Base-by-base conservation (phyloP, 2,113 vertebrate genomes). In the Nymphicus hollandicus region DNA sequence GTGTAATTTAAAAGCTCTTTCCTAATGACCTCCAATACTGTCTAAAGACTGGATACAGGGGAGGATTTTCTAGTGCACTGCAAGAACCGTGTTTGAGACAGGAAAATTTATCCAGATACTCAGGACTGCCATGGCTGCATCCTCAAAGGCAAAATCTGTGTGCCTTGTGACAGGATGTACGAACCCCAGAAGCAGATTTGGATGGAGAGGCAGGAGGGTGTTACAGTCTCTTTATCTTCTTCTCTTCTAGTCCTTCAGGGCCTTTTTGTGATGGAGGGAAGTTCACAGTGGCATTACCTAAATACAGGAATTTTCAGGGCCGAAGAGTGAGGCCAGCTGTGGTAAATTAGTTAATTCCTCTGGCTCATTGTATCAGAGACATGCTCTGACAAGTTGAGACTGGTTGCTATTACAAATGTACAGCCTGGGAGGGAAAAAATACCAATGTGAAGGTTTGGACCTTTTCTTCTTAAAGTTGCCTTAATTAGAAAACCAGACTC, bases 401-500 rank as follows among this genome's bases (percentile, higher is more conserved):
- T 88, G 56, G 23, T 65, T 93, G 55, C 55, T 84, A 63, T 68
- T 94, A 72, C 31, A 93, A 88, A 91, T 72, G 80, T 71, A 74
- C 39, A 86, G 61, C 39, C 52, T 65, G 52, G 84, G 81, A 94
- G 87, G 53, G 61, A 93, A 95, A 88, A 88, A 76, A 88, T 41
- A 71, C 9, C 33, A 76, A 22, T 52, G 73, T 74, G 77, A 91
- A 94, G 52, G 55, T 84, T 93, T 71, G 69, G 80, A 96, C 43
- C 50, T 88, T 95, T 90, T 93, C 60, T 81, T 86, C 13, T 2
- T 52, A 28, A 71, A 79, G 82, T 92, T 81, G 35, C n/a, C 83
- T 94, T 95, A 93, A 97, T 97, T 97, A 88, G 86, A 96, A 97
- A 95, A 88, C 9, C 72, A 96, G 76, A 83, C 52, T 90, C 55